Conservation (phyloP, 2,113 vertebrate species). For the Cardinalis cardinalis region DNA sequence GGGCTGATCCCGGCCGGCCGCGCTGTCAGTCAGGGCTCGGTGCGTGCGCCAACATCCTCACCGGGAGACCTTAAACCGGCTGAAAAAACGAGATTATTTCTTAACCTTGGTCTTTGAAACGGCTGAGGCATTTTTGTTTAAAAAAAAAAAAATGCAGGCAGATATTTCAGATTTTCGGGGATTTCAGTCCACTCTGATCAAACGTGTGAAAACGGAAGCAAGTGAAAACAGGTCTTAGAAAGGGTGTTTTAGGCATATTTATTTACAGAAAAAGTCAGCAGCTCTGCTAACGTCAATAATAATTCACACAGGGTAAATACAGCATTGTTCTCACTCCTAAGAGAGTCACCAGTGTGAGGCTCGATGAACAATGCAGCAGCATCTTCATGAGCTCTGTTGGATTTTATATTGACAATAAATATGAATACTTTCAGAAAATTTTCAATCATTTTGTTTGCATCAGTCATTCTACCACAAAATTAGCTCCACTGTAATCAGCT, state of each 20-base stretch:
- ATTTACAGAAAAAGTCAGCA: not conserved
- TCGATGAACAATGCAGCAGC: not conserved
- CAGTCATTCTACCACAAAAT: not conserved
- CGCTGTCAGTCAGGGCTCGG: not conserved
- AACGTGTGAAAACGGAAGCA: not conserved
- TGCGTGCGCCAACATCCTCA: not conserved
- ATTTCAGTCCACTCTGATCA: not conserved
- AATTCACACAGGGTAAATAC: not conserved
- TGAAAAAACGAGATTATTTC: not conserved
- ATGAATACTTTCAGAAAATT: not conserved
- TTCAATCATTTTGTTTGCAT: not conserved
- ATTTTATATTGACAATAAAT: not conserved
- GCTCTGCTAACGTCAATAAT: not conserved
- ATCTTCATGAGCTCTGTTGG: not conserved
- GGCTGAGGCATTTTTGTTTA: not conserved
- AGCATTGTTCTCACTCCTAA: fast-evolving
- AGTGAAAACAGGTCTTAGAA: not conserved
- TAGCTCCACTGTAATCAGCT: not conserved
- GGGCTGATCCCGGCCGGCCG: not conserved
- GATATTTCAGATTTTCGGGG: not conserved
- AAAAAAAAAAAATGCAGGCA: not conserved
- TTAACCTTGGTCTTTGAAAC: not conserved
- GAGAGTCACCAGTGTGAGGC: not conserved
- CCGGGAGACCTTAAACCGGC: not conserved
- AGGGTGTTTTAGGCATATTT: not conserved